These are phyloP conservation scores for Ceyx cyanopectus DNA, from an alignment of 2,113 vertebrate genomes.

Conservation along the genomic window DNA sequence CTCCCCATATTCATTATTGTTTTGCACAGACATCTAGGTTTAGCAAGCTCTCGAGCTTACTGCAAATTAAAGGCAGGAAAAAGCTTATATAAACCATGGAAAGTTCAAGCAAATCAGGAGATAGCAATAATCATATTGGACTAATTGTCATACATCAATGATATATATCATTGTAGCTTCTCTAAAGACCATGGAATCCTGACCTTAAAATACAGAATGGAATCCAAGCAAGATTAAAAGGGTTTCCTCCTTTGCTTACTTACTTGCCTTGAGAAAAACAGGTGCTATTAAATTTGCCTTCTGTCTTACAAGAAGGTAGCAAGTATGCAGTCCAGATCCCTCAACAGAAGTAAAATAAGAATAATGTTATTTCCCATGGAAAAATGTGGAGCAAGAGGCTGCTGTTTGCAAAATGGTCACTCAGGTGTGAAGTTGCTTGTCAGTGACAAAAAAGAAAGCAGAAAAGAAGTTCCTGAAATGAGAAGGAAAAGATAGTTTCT, in stretches of 20 bases:
- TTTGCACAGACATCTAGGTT: not conserved
- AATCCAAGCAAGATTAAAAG: slow-evolving; percentile 17
- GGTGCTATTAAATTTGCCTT: slow-evolving; percentile 21
- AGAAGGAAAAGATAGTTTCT: not conserved
- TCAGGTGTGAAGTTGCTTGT: not conserved
- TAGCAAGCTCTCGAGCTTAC: not conserved
- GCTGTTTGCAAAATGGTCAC: not conserved
- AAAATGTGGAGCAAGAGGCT: not conserved
- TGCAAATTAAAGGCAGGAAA: not conserved
- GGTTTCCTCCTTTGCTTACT: slow-evolving; percentile 22
- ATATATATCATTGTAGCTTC: not conserved
- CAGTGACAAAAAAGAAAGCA: not conserved
- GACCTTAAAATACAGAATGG: slow-evolving; percentile 10
- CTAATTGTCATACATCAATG: not conserved
- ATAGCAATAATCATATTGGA: not conserved
- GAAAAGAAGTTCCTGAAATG: not conserved
- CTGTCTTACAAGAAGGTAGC: slow-evolving; percentile 7
- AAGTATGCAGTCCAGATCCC: not conserved
- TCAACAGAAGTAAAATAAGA: not conserved
- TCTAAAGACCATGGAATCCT: not conserved
- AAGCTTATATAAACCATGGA: not conserved
- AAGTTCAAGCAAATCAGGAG: not conserved
- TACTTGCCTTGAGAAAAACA: slow-evolving; percentile 48
- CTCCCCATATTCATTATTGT: not conserved
- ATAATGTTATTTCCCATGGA: not conserved